Conservation (phyloP, 2,113 vertebrate species). For the Mesocricetus auratus region DNA sequence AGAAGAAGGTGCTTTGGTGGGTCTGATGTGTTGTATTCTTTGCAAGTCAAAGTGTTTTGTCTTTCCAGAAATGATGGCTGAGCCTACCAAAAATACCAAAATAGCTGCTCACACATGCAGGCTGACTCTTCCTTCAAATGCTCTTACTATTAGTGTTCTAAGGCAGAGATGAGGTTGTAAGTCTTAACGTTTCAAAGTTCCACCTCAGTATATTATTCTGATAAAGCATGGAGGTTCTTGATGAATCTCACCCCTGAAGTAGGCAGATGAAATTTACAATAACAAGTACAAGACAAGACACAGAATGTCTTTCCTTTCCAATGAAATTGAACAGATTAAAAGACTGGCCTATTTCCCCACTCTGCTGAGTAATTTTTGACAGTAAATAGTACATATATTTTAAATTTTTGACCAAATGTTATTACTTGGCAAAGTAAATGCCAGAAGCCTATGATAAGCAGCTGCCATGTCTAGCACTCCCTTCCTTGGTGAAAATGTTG, state of each 20-base stretch:
- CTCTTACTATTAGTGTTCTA: not conserved
- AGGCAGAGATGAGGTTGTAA: not conserved
- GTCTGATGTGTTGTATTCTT: not conserved
- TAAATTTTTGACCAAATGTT: not conserved
- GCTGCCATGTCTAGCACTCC: not conserved
- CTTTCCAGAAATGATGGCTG: not conserved
- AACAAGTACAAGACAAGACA: not conserved
- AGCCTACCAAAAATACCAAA: not conserved
- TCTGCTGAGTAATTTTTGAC: not conserved
- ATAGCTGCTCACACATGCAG: not conserved
- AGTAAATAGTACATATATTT: not conserved
- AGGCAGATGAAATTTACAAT: not conserved
- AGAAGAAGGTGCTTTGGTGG: not conserved
- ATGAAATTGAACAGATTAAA: not conserved
- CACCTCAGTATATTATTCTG: not conserved
- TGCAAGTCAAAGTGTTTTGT: not conserved
- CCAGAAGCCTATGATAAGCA: not conserved
- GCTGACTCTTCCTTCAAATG: not conserved
- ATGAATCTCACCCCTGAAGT: not conserved
- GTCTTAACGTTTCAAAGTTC: not conserved
- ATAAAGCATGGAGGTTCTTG: not conserved
- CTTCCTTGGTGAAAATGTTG: not conserved
- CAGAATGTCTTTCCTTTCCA: not conserved
- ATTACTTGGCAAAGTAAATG: not conserved
- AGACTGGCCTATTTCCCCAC: not conserved